Evolutionary conservation across 1,140 invertebrate species (phyloP), one percentile per base, ranked within the genome.

Genomic region (Oscheius sp.): DNA sequence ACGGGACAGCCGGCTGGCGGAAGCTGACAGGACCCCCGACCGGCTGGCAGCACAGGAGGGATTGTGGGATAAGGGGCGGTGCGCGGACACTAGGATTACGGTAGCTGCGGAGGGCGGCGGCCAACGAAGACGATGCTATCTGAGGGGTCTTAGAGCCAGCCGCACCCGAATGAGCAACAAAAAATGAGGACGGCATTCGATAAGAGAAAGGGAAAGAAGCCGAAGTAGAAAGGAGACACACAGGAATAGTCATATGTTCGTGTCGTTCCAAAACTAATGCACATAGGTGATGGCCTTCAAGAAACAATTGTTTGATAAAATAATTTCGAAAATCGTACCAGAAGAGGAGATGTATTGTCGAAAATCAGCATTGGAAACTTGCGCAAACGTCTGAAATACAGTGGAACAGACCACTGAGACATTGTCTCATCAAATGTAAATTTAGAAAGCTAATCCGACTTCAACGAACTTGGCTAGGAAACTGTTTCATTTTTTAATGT

Each of bases 71-170:
- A 26, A 7, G 23, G 23, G 49, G 23, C 49, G 38, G 38, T 42
- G 7, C n/a, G 7, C 7, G 15, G 49, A 26, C 49, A 7, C 49
- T n/a, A n/a, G n/a, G 49, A 55, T 55, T 55, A 55, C 49, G 49
- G 49, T 55, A 55, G 7, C 23, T 55, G 49, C 28, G 49, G 49
- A 55, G 49, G 49, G 49, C 49, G 49, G 49, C 49, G 49, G 49
- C 15, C 7, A 26, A 26, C 7, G 49, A 13, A 4, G 49, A 7
- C 49, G 49, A 55, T 55, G 49, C 28, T 55, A 55, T 55, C 49
- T 55, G 28, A n/a, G n/a, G n/a, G n/a, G n/a, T n/a, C n/a, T n/a
- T 42, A 7, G 23, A 55, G 49, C 49, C 23, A 55, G 49, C 49
- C 49, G 49, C 49, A 55, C 49, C 49, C 28, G 49, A 23, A 55